Evolutionary conservation across 1,140 invertebrate genomes (phyloP), one percentile per base, ranked within the genome.

Genomic region (Pseudomyrmex sp.): DNA sequence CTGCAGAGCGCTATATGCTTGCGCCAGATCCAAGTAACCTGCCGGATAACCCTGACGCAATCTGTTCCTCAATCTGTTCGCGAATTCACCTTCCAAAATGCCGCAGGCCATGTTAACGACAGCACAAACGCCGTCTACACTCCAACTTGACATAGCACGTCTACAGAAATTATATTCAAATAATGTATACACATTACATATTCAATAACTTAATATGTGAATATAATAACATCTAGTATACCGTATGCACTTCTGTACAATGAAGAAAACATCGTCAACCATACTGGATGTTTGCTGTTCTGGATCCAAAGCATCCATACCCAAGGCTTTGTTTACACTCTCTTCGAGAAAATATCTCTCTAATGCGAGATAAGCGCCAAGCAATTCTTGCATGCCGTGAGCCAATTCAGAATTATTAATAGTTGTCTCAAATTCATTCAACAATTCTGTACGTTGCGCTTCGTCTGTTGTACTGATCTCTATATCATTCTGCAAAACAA

Each of bases 261-360:
- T 99, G 92, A 99, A 99, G 93, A 99, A 99, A 2, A 99, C 97
- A 95, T 99, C 99, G 94, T 99, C 99, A 0, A 99, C 97, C 95
- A 99, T 97, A 88, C 97, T 99, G 0, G 98, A 99, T 2, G 97
- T 98, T 82, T 97, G 95, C 66, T 97, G 96, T 44, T 96, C 96
- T 69, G 94, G 92, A 83, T 97, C 96, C 54, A 97, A 93, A 0
- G 95, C 95, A 90, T 99, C 98, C 95, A 99, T 96, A 80, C 96
- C 96, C 59, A 99, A 96, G 23, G 99, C 99, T 94, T 99, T 99
- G 48, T 97, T 96, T 0, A 99, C 97, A 92, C 98, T 99, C 94
- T 99, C 98, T 88, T 98, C 97, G 95, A 99, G 97, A 92, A 99
- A 99, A 94, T 98, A 99, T 94, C 98, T 97, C 93, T 99, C 99